Conservation (phyloP, 2,888 invertebrate genomes). For the Hypomecis atomaria region DNA sequence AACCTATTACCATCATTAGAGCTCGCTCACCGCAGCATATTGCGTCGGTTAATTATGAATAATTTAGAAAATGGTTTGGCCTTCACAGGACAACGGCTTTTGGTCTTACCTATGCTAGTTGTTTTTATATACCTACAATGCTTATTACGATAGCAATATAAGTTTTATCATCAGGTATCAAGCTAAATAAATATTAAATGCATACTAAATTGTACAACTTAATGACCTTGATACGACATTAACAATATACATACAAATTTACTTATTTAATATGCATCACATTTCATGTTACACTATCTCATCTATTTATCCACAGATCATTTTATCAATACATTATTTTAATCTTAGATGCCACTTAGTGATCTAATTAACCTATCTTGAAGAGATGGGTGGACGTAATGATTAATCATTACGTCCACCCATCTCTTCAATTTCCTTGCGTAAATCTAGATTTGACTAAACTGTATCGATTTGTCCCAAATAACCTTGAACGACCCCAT, state of each 20-base stretch:
- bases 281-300: too few species aligned
- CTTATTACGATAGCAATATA: too few species aligned
- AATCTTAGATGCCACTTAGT: not conserved
- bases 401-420: not conserved
- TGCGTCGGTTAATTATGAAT: constrained; percentile 1
- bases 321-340: not conserved
- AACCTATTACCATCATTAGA: constrained; percentile 8
- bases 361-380: not conserved
- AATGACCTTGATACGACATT: too few species aligned
- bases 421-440: constrained; percentile 1
- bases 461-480: constrained; percentile 8
- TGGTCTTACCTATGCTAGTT: too few species aligned
- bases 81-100: not conserved
- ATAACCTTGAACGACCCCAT: constrained; percentile 12
- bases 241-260: too few species aligned
- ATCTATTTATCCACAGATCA: too few species aligned
- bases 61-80: not conserved
- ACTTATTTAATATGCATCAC: too few species aligned
- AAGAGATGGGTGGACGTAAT: too few species aligned
- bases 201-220: too few species aligned
- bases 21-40: constrained; percentile 11
- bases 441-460: constrained; percentile 12
- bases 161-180: too few species aligned
- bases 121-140: too few species aligned
- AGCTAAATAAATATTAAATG: too few species aligned